These are phyloP conservation scores for Lithophane socia DNA, from an alignment of 2,888 invertebrate species.

Conservation along the genomic window DNA sequence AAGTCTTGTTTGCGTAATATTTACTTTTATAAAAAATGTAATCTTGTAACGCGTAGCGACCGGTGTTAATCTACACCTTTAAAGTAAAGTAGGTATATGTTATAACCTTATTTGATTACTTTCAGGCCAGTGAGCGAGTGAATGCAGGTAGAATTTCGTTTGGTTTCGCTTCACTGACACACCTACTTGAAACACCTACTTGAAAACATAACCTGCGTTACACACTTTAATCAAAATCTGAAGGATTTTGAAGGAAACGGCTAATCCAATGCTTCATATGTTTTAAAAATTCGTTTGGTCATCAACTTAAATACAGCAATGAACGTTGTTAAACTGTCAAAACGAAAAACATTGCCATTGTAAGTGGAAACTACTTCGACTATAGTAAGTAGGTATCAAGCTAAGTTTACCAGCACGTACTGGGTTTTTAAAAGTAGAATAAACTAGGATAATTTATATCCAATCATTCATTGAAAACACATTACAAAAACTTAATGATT, in stretches of 20 bases:
- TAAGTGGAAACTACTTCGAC: not conserved
- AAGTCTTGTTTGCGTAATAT: not conserved
- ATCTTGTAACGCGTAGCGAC: conserved; percentile 5
- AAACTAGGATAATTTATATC: not conserved
- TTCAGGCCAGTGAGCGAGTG: conserved; percentile 38
- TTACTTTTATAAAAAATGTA: not conserved
- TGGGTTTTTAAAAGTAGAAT: not conserved
- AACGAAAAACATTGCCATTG: not conserved
- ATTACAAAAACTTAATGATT: conserved; percentile 36
- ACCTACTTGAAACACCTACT: not conserved
- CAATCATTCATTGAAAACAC: conserved; percentile 38
- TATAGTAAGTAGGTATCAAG: not conserved
- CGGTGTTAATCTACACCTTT: not conserved
- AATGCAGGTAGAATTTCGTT: conserved; percentile 24
- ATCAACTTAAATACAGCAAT: not conserved
- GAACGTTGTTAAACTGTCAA: not conserved
- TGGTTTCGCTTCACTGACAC: conserved; percentile 15
- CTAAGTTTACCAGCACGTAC: not conserved
- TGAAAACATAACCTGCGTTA: not conserved
- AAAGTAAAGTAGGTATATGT: conserved; percentile 9
- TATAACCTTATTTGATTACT: conserved; percentile 50
- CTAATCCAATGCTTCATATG: not conserved
- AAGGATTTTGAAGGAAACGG: not conserved
- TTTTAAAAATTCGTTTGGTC: not conserved
- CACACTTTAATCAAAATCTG: not conserved